These are phyloP conservation scores for Chaenocephalus aceratus DNA, from an alignment of 2,113 vertebrate genomes.

Conservation along the genomic window DNA sequence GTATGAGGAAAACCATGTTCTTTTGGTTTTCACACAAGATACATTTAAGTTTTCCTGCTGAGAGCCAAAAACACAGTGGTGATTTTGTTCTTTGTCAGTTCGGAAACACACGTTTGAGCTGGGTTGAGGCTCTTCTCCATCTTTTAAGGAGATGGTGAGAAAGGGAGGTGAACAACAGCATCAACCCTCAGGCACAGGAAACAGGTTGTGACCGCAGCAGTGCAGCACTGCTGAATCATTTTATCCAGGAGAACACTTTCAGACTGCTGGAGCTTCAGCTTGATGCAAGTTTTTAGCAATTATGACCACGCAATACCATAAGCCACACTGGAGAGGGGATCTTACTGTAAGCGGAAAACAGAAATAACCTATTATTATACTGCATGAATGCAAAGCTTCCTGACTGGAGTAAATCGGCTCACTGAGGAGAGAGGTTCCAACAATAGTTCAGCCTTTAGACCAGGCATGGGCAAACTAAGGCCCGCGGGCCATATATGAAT, in stretches of 20 bases:
- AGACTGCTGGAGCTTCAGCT: conserved; percentile 39
- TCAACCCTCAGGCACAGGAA: conserved; percentile 36
- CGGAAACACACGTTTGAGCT: conserved; percentile 1
- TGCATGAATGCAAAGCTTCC: conserved; percentile 55
- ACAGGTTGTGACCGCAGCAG: conserved; percentile 18
- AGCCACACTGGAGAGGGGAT: conserved; percentile 39
- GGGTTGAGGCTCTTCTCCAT: conserved; percentile 1
- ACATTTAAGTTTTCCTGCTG: conserved; percentile 7
- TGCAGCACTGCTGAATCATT: conserved; percentile 14
- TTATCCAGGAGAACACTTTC: conserved; percentile 29
- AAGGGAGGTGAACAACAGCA: conserved; percentile 32
- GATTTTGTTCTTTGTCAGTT: background rate
- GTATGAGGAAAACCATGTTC: conserved; percentile 16
- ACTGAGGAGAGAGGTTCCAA: conserved; percentile 53
- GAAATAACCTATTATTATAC: conserved; percentile 75
- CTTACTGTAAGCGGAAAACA: conserved; percentile 42
- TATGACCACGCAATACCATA: conserved; percentile 55
- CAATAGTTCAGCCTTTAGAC: conserved; percentile 44
- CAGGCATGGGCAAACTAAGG: too few species aligned
- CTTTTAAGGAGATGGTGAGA: conserved; percentile 11
- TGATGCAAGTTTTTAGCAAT: conserved; percentile 31
- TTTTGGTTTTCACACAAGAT: conserved; percentile 7
- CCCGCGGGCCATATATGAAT: too few species aligned
- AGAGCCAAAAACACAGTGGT: background rate
- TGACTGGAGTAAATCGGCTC: conserved; percentile 44